Percentiles rank a stretch among this genome's conserved stretches.
Evolutionary conservation across 2,888 invertebrate genomes (phyloP).

Genomic region (Sycophila texana): DNA sequence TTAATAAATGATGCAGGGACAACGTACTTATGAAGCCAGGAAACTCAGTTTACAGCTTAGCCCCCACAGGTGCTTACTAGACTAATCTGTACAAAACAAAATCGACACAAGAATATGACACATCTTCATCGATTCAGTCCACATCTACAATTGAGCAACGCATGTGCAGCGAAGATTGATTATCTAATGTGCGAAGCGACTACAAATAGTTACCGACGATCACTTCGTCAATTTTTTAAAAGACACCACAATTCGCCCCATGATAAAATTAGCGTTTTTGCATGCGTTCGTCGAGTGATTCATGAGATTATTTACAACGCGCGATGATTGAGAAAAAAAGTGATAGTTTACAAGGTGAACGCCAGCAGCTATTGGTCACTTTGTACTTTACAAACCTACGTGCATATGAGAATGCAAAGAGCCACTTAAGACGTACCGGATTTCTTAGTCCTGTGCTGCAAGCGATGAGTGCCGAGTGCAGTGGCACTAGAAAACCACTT

Average conservation of each 20-base stretch:
- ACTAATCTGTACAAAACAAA: slow-evolving; percentile 44
- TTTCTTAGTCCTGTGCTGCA: slow-evolving; percentile 71
- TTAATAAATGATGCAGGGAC: slow-evolving; percentile 13
- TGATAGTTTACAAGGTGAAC: too few relatives aligned
- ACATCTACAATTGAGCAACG: neutral
- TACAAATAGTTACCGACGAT: too few relatives aligned
- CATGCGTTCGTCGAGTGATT: too few relatives aligned
- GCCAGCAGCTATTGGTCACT: neutral
- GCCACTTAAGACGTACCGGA: slow-evolving; percentile 63
- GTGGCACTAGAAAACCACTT: slow-evolving; percentile 70
- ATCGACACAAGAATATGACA: slow-evolving; percentile 43
- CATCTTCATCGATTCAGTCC: slow-evolving; percentile 39
- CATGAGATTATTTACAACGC: too few relatives aligned
- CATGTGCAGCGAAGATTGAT: neutral
- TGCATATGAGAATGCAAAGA: neutral
- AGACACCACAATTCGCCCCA: too few relatives aligned
- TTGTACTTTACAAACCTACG: neutral
- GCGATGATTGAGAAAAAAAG: too few relatives aligned
- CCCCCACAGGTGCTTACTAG: slow-evolving; percentile 27
- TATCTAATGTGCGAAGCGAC: too few relatives aligned
- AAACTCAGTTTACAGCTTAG: slow-evolving; percentile 25
- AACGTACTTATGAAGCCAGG: slow-evolving; percentile 30
- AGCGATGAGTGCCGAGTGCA: slow-evolving; percentile 65
- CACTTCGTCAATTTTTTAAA: too few relatives aligned
- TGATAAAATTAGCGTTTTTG: too few relatives aligned